Conservation (phyloP, 1,140 invertebrate species). For the Calephelis nemesis region DNA sequence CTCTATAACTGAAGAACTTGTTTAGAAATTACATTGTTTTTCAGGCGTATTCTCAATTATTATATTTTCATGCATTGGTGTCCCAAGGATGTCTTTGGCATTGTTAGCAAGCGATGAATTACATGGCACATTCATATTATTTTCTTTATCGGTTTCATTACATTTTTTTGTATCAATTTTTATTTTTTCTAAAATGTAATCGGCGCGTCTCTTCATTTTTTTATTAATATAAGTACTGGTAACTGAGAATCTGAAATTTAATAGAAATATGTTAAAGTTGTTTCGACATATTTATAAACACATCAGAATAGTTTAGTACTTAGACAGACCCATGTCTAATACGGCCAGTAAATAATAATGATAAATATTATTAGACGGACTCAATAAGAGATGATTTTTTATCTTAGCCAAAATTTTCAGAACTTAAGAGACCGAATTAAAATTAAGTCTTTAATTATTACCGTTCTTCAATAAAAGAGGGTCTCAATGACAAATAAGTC, state of each 20-base stretch:
- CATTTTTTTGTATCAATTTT: neutral
- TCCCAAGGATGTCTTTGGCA: constrained; percentile 1
- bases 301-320: constrained; percentile 10
- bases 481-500: constrained; percentile 6
- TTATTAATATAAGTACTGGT: neutral
- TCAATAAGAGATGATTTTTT: neutral
- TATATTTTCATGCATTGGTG: constrained; percentile 2
- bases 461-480: neutral
- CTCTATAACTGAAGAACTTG: constrained; percentile 1
- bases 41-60: neutral
- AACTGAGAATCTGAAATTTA: constrained; percentile 8
- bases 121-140: no score
- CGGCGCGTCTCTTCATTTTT: constrained; percentile 5
- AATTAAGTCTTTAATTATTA: constrained; percentile 3
- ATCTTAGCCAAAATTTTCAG: neutral
- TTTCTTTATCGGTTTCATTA: no score
- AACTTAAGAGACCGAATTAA: constrained; percentile 10
- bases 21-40: neutral
- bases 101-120: no score
- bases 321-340: constrained; percentile 8
- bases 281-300: neutral
- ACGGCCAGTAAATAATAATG: constrained; percentile 2
- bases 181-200: constrained; percentile 7
- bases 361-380: neutral
- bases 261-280: neutral